A percentile compares a stretch with the other conserved stretches of the same genome.
These are phyloP conservation scores for Oceanodroma leucorhoa DNA, from an alignment of 2,797 vertebrate genomes.

Conservation along the genomic window DNA sequence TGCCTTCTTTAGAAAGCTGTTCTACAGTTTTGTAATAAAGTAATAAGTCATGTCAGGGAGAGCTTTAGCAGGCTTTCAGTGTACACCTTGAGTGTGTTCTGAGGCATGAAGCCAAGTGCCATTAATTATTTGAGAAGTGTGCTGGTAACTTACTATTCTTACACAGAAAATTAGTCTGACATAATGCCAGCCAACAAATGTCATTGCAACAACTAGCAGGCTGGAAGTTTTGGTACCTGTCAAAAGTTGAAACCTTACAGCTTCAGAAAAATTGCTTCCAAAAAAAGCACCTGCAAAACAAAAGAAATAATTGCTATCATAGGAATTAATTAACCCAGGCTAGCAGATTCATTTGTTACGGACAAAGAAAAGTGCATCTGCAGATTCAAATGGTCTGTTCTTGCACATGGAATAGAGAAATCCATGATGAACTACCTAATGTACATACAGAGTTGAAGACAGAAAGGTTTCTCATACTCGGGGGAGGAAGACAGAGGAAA, in stretches of 20 bases:
- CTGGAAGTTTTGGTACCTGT: background rate
- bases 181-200: background rate
- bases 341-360: background rate
- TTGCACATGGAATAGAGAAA: background rate
- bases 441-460: background rate
- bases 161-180: background rate
- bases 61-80: conserved; percentile 4
- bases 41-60: background rate
- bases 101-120: background rate
- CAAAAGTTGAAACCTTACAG: background rate
- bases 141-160: background rate
- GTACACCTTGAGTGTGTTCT: background rate
- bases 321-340: background rate
- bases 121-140: conserved; percentile 13
- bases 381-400: background rate
- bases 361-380: background rate
- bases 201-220: background rate
- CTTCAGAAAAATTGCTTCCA: background rate
- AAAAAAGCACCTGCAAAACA: background rate
- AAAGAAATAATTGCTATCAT: background rate
- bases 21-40: background rate
- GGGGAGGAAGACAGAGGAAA: background rate
- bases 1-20: background rate
- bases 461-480: background rate
- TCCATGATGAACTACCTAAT: background rate